A percentile compares a stretch with the other conserved stretches of the same genome.
Conservation (phyloP, 2,113 vertebrate species). For the Danionella cerebrum region DNA sequence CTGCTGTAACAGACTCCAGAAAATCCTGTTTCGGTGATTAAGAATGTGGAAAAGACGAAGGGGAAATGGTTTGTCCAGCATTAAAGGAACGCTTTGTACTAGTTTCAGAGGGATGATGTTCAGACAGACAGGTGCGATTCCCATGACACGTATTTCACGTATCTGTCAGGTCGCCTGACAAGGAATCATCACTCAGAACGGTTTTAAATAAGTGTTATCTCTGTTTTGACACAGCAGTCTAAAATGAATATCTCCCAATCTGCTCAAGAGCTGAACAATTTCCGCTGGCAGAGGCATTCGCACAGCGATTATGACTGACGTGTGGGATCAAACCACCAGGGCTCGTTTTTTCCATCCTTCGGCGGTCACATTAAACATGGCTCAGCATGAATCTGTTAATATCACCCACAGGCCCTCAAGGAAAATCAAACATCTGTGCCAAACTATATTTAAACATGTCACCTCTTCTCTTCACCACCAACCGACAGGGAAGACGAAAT, state of each 20-base stretch:
- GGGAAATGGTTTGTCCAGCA: too few species aligned
- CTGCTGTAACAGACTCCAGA: too few species aligned
- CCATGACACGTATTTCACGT: neutral
- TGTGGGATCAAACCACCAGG: neutral
- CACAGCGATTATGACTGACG: neutral
- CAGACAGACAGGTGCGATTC: neutral
- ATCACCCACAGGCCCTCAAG: slow-evolving; percentile 33
- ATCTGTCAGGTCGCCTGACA: neutral
- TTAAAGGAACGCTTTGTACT: too few species aligned
- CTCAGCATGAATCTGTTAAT: slow-evolving; percentile 23
- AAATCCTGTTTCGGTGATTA: too few species aligned
- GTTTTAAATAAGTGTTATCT: neutral
- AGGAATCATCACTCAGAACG: neutral
- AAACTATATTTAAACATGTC: slow-evolving; percentile 54
- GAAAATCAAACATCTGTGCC: slow-evolving; percentile 50
- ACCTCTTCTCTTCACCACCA: slow-evolving; percentile 47
- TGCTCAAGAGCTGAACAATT: neutral
- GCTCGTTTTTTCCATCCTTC: neutral
- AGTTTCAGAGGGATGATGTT: too few species aligned
- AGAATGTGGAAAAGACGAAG: too few species aligned
- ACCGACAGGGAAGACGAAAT: neutral
- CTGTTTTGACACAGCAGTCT: neutral
- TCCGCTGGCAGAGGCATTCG: neutral
- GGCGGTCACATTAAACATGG: slow-evolving; percentile 31
- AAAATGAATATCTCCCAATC: neutral